These are phyloP conservation scores for Lasioglossum lativentre DNA, from an alignment of 2,888 invertebrate species.

Conservation along the genomic window DNA sequence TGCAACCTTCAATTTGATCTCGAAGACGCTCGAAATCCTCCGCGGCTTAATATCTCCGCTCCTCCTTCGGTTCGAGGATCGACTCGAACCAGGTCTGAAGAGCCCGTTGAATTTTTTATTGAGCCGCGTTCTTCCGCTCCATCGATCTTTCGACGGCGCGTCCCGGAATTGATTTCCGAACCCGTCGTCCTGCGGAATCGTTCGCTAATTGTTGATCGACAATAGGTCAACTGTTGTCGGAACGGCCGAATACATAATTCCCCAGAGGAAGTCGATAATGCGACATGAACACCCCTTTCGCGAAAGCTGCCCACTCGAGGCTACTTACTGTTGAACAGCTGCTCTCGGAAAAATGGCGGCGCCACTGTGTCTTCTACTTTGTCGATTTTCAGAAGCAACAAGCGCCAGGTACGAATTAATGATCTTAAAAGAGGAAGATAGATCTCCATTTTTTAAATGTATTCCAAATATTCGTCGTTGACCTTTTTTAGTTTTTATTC, in stretches of 20 bases:
- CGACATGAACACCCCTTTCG: background rate
- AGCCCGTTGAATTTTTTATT: slow-evolving; percentile 44
- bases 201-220: slow-evolving; percentile 5
- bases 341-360: background rate
- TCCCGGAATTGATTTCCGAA: slow-evolving; percentile 37
- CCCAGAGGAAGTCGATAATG: background rate
- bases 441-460: background rate
- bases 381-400: background rate
- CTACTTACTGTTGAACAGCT: background rate
- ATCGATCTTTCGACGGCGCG: slow-evolving; percentile 23
- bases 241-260: background rate
- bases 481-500: background rate
- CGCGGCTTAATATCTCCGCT: slow-evolving; percentile 37
- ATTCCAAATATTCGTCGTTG: background rate
- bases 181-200: background rate
- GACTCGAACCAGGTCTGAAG: slow-evolving; percentile 29
- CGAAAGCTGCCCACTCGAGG: slow-evolving; percentile 2
- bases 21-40: slow-evolving; percentile 51
- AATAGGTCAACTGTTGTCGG: background rate
- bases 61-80: slow-evolving; percentile 35
- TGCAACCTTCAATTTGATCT: slow-evolving; percentile 59
- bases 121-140: slow-evolving; percentile 28
- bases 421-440: background rate
- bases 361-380: background rate
- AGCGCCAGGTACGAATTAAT: background rate